A percentile compares a stretch with the other conserved stretches of the same genome.
Conservation (phyloP, 2,888 invertebrate species). For the Hirtodrosophila alboralis region DNA sequence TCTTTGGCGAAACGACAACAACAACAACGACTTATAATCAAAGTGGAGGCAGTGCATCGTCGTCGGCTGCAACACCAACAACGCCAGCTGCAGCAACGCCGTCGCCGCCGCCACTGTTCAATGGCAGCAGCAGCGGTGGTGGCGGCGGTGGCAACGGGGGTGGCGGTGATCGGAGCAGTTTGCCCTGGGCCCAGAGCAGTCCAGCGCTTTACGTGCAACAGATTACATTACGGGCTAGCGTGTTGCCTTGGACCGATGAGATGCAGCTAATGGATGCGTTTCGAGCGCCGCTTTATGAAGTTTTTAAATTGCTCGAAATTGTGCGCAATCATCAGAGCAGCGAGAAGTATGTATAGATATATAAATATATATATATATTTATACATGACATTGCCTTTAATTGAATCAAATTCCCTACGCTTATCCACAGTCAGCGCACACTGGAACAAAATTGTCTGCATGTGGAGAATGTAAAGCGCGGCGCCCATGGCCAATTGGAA, state of each 20-base stretch:
- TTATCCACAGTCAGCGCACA: constrained; percentile 86
- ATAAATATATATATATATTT: constrained; percentile 5
- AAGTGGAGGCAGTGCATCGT: constrained; percentile 32
- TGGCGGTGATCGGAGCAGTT: constrained; percentile 51
- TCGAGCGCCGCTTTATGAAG: constrained; percentile 94
- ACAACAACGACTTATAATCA: constrained; percentile 27
- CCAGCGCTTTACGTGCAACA: constrained; percentile 90
- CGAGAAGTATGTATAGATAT: constrained; percentile 72
- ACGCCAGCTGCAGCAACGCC: constrained; percentile 33
- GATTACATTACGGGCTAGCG: constrained; percentile 90
- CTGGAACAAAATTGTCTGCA: constrained; percentile 93
- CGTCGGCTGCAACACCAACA: constrained; percentile 58
- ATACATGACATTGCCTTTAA: constrained; percentile 53
- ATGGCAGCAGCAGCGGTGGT: constrained; percentile 30
- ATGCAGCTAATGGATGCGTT: constrained; percentile 95
- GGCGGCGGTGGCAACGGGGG: constrained; percentile 7
- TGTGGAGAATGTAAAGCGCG: constrained; percentile 90
- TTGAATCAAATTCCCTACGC: constrained; percentile 55
- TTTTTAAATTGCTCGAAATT: constrained; percentile 93
- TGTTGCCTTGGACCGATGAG: constrained; percentile 94
- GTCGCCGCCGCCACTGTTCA: constrained; percentile 43
- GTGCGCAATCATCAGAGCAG: constrained; percentile 89
- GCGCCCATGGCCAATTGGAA: constrained; percentile 85
- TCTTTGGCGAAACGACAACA: constrained; percentile 58
- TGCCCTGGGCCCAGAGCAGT: constrained; percentile 87